Evolutionary conservation across 2,888 invertebrate species (phyloP), one percentile per base, ranked within the genome.

Genomic region (Phlogophora meticulosa): DNA sequence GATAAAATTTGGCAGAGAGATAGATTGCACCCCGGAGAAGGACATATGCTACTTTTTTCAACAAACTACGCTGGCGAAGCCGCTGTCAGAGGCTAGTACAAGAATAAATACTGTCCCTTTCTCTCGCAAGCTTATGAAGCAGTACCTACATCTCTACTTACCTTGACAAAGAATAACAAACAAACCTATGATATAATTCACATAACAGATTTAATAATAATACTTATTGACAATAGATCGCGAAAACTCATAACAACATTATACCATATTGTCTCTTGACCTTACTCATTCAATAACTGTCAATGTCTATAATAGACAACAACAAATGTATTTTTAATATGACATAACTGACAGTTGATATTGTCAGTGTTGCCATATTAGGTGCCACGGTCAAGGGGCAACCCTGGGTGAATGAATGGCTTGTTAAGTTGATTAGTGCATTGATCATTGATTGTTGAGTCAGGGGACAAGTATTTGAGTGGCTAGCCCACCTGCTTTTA

Each of bases 301-400:
- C 72, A 60, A 56, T 51, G 24, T 66, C 20, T 64, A 28, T 20
- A 74, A 69, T 74, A 59, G 46, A 55, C 69, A 52, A 68, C 22
- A 42, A 60, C 20, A 60, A 60, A 60, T 65, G 13, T 45, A 57
- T 62, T 51, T 67, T 53, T 70, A 46, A 72, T 67, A 59, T 76
- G 76, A 76, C 76, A 57, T 75, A 72, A 76, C 34, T 72, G 76
- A 76, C 72, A 72, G 61, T 42, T 65, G 53, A 13, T 55, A 61
- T 57, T 34, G 61, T 52, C 62, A 59, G 67, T 65, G 75, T 62
- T 75, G 66, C 76, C 62, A 67, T 76, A 76, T 63, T 59, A 57
- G 51, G 74, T 7, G 56, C 40, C 75, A 76, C 53, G 72, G 76
- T 72, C 76, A 76, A 62, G 61, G 72, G 66, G 66, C 56, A 76